Evolutionary conservation across 2,888 invertebrate genomes (phyloP).

Genomic region (Drosophila infuscata): DNA sequence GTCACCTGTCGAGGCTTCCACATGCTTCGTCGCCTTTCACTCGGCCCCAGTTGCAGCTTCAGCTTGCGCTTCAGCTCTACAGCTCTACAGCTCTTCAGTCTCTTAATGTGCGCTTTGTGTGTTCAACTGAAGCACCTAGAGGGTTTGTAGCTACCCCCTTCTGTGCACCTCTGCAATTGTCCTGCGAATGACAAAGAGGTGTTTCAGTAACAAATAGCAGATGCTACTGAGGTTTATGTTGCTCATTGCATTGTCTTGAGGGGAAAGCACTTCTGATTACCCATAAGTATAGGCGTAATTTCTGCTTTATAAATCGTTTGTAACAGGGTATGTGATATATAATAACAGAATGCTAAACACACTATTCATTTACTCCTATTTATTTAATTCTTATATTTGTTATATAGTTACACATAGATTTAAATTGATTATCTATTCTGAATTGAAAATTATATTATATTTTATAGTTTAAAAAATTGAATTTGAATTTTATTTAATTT

Average conservation of each 20-base stretch:
- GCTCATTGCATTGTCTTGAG: slow-evolving; percentile 29
- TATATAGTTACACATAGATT: no score
- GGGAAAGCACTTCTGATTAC: slow-evolving; percentile 12
- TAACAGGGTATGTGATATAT: background rate
- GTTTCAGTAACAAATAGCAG: slow-evolving; percentile 47
- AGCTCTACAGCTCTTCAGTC: slow-evolving; percentile 21
- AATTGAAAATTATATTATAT: background rate
- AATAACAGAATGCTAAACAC: background rate
- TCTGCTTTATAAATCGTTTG: background rate
- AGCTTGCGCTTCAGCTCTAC: background rate
- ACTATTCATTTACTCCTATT: background rate
- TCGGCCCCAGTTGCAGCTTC: slow-evolving; percentile 25
- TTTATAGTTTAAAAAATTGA: background rate
- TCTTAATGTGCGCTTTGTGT: slow-evolving; percentile 50
- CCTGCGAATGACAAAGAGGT: slow-evolving; percentile 40
- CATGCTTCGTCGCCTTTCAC: slow-evolving; percentile 28
- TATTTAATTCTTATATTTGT: background rate
- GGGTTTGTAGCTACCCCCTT: slow-evolving; percentile 22
- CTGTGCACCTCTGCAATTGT: background rate
- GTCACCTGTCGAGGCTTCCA: slow-evolving; percentile 51
- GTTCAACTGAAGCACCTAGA: slow-evolving; percentile 23
- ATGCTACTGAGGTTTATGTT: slow-evolving; percentile 33
- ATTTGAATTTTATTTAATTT: background rate
- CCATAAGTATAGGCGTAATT: slow-evolving; percentile 2
- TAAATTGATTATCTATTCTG: background rate